Evolutionary conservation across 2,797 vertebrate species (phyloP).

Genomic region (Trachurus trachurus): DNA sequence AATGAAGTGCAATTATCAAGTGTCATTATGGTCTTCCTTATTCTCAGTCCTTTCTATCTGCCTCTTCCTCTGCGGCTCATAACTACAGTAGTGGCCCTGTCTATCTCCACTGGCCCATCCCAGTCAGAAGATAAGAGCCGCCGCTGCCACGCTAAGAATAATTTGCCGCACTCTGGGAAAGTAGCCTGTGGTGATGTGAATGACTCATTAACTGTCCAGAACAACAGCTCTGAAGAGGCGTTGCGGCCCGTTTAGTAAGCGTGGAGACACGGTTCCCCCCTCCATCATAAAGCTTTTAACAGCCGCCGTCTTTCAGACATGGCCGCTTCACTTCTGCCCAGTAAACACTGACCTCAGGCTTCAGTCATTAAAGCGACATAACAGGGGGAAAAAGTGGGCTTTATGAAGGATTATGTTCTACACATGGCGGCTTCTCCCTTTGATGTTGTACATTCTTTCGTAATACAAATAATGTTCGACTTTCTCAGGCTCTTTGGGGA

Average conservation of each 20-base stretch:
- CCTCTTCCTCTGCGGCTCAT: constrained; percentile 14
- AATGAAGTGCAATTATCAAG: constrained; percentile 19
- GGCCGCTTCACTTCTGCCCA: background rate
- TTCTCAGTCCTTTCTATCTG: background rate
- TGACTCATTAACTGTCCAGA: constrained; percentile 62
- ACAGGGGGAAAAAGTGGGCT: background rate
- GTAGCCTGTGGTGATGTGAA: constrained; percentile 58
- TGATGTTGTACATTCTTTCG: background rate
- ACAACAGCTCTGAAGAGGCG: constrained; percentile 42
- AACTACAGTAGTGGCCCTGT: background rate
- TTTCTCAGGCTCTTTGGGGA: background rate
- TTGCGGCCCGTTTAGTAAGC: constrained; percentile 4
- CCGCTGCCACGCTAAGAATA: constrained; percentile 52
- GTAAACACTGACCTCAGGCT: background rate
- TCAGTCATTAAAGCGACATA: background rate
- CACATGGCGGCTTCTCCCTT: background rate
- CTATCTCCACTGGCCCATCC: constrained; percentile 14
- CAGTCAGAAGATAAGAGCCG: constrained; percentile 54
- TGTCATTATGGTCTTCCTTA: background rate
- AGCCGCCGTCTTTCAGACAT: background rate
- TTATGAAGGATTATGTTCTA: background rate
- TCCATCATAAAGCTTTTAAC: constrained; percentile 19
- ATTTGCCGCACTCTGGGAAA: constrained; percentile 53
- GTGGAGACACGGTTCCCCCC: background rate
- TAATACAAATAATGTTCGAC: background rate